Percentiles rank a stretch among this genome's conserved stretches.
phyloP scores from a whole-genome alignment of 2,113 vertebrate genomes.

The Pachyramphus minor region DNA sequence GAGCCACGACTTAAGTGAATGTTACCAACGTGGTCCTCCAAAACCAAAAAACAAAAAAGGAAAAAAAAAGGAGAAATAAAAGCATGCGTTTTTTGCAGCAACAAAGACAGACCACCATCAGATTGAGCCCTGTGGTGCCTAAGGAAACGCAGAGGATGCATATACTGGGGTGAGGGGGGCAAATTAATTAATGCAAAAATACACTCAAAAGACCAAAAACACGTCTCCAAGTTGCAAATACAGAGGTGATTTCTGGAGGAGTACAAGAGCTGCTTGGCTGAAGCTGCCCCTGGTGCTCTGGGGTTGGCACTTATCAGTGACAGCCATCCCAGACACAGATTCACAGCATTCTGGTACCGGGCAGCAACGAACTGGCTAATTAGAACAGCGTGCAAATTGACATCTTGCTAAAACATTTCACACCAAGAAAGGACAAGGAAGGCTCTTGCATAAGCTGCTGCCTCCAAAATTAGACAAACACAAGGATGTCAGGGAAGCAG shows the following conservation, averaged over 20 bases:
- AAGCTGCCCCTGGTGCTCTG: background rate
- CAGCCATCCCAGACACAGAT: background rate
- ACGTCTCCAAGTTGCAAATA: rapidly evolving
- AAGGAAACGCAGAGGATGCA: rapidly evolving
- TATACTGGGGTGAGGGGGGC: rapidly evolving
- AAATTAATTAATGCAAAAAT: rapidly evolving
- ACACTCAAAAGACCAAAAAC: rapidly evolving
- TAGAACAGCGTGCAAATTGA: background rate
- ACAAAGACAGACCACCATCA: background rate
- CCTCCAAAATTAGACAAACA: background rate
- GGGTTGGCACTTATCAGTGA: rapidly evolving
- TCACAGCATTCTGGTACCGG: background rate
- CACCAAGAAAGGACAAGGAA: background rate
- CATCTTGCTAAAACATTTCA: background rate
- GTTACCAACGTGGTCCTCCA: too few relatives aligned
- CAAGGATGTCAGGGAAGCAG: background rate
- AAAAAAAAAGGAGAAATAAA: background rate
- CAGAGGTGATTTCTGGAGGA: rapidly evolving
- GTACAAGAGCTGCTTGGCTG: rapidly evolving
- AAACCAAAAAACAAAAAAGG: too few relatives aligned
- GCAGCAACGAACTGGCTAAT: background rate
- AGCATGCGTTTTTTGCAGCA: rapidly evolving
- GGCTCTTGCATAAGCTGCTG: background rate
- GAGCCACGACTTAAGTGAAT: rapidly evolving
- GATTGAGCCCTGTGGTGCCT: rapidly evolving